These are phyloP conservation scores for Pseudomyrmex concolor DNA, from an alignment of 1,140 invertebrate genomes.

Conservation along the genomic window DNA sequence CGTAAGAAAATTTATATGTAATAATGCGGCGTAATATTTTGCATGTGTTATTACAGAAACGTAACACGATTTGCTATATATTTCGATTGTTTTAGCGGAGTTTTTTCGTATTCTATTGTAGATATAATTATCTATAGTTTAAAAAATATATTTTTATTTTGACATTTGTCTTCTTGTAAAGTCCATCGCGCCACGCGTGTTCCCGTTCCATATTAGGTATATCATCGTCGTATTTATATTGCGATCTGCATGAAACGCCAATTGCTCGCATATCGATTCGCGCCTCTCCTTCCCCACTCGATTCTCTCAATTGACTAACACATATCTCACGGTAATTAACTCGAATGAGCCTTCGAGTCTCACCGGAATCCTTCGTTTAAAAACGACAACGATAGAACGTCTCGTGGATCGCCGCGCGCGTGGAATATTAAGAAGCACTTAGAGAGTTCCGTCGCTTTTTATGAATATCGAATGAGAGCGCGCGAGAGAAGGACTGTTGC, in stretches of 20 bases:
- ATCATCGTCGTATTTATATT: too few relatives aligned
- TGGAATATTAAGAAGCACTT: constrained; percentile 68
- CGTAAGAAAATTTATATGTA: neutral
- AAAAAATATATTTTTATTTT: too few relatives aligned
- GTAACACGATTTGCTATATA: too few relatives aligned
- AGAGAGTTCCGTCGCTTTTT: constrained; percentile 34
- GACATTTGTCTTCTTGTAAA: too few relatives aligned
- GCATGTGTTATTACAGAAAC: neutral
- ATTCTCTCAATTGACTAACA: constrained; percentile 39
- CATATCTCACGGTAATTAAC: constrained; percentile 69
- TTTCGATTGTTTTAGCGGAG: too few relatives aligned
- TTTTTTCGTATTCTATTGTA: too few relatives aligned
- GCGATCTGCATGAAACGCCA: too few relatives aligned
- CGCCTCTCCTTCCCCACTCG: neutral
- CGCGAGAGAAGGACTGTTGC: constrained; percentile 34
- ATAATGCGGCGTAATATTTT: neutral
- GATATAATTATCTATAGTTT: neutral
- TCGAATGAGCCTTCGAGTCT: constrained; percentile 10
- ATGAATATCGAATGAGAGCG: constrained; percentile 71
- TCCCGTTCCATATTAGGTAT: too few relatives aligned
- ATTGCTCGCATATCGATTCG: neutral
- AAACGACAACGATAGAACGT: constrained; percentile 10
- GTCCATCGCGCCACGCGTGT: too few relatives aligned
- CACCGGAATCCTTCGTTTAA: neutral
- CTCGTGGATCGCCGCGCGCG: constrained; percentile 36